Evolutionary conservation across 2,888 invertebrate genomes (phyloP).

Genomic region (Creontiades dilutus): DNA sequence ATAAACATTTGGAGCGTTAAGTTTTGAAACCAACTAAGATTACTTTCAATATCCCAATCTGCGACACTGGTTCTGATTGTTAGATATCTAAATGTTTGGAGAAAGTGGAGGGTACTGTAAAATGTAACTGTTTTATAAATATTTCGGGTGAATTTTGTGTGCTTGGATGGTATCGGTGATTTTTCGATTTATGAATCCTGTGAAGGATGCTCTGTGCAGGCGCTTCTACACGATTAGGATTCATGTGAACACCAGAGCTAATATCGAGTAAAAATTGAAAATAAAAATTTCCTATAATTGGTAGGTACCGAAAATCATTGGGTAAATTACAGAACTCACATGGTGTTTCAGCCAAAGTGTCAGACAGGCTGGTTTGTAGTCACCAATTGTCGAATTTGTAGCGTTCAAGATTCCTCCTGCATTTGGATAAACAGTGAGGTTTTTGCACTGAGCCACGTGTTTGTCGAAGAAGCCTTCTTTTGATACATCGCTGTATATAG

Average conservation of each 20-base stretch:
- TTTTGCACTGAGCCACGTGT: neutral
- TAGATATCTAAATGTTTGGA: too few species aligned
- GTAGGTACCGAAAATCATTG: neutral
- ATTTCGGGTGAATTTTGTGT: too few species aligned
- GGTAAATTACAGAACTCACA: neutral
- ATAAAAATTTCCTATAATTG: neutral
- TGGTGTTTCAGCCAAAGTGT: slow-evolving; percentile 2
- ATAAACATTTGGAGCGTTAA: too few species aligned
- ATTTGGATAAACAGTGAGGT: neutral
- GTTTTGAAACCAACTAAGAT: too few species aligned
- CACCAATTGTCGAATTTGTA: neutral
- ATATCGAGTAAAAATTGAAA: neutral
- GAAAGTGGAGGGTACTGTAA: too few species aligned
- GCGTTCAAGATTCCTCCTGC: neutral
- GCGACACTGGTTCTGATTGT: too few species aligned
- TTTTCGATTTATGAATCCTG: too few species aligned
- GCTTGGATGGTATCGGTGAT: too few species aligned
- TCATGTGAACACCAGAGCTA: neutral
- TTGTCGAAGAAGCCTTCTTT: neutral
- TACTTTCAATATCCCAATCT: too few species aligned
- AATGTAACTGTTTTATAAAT: too few species aligned
- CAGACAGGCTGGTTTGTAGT: neutral
- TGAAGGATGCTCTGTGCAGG: too few species aligned
- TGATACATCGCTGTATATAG: neutral
- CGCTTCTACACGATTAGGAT: too few species aligned